A percentile compares a stretch with the other conserved stretches of the same genome.
Evolutionary conservation across 2,113 vertebrate species (phyloP).

Genomic region (Ifrita kowaldi): DNA sequence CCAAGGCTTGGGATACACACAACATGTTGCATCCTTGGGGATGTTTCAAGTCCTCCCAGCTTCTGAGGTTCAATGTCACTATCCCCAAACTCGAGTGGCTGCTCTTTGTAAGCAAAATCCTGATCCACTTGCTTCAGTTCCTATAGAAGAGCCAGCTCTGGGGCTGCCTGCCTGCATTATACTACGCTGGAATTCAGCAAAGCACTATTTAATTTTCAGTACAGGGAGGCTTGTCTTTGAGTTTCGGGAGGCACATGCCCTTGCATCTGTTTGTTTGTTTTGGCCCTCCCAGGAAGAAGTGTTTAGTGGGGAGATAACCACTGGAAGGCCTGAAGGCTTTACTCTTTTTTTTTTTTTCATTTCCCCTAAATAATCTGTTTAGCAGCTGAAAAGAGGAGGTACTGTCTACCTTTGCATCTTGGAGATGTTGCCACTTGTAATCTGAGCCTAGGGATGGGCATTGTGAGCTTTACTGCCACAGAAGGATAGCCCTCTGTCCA

Average conservation of each 20-base stretch:
- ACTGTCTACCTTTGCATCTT: background rate
- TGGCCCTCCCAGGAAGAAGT: background rate
- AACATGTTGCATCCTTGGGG: background rate
- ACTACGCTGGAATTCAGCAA: background rate
- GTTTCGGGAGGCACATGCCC: accelerated
- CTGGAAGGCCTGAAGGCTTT: background rate
- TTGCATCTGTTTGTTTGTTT: background rate
- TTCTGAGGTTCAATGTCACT: background rate
- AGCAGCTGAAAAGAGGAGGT: background rate
- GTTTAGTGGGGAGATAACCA: background rate
- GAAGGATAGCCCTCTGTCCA: background rate
- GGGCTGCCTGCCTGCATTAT: background rate
- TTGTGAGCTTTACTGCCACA: background rate
- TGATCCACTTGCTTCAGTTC: background rate
- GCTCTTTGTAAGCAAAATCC: background rate
- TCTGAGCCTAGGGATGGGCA: background rate
- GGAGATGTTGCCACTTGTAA: background rate
- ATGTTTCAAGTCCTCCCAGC: background rate
- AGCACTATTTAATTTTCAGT: background rate
- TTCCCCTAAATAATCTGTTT: background rate
- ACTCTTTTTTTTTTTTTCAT: background rate
- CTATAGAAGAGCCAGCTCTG: background rate
- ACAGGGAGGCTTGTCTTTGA: background rate
- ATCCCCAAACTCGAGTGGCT: background rate
- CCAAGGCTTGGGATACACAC: background rate